These are phyloP conservation scores for Coremacera marginata DNA, from an alignment of 2,888 invertebrate genomes.

Conservation along the genomic window DNA sequence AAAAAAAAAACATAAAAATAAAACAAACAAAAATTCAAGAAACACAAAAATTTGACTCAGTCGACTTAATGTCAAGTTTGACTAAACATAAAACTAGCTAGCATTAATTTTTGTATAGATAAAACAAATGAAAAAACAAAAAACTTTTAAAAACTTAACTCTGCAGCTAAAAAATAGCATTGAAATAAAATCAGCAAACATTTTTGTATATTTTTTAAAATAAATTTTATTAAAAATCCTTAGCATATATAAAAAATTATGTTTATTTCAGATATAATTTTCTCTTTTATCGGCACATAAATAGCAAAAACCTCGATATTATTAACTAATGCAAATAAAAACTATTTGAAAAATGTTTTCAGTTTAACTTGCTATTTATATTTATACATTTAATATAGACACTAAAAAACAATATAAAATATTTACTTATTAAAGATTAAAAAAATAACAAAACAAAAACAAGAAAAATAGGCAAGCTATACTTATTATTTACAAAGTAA, in stretches of 20 bases:
- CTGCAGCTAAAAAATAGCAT: conserved; percentile 43
- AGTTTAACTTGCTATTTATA: conserved; percentile 49
- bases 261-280: not conserved
- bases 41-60: conserved; percentile 9
- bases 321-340: conserved; percentile 47
- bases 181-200: not conserved
- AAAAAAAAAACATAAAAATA: not conserved
- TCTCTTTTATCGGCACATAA: conserved; percentile 43
- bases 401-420: conserved; percentile 9
- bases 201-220: conserved; percentile 4
- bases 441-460: conserved; percentile 44
- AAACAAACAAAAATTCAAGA: conserved; percentile 1
- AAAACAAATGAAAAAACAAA: conserved; percentile 37
- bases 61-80: conserved; percentile 26
- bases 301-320: conserved; percentile 41
- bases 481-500: conserved; percentile 50
- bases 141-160: conserved; percentile 30
- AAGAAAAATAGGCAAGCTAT: conserved; percentile 38
- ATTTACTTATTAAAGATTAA: conserved; percentile 36
- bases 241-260: too few species aligned
- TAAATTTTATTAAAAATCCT: not conserved
- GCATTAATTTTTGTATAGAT: conserved; percentile 34
- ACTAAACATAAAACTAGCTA: conserved; percentile 29
- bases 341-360: conserved; percentile 45
- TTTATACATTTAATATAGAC: conserved; percentile 38